Evolutionary conservation across 2,113 vertebrate genomes (phyloP).

Genomic region (Sterna hirundo): DNA sequence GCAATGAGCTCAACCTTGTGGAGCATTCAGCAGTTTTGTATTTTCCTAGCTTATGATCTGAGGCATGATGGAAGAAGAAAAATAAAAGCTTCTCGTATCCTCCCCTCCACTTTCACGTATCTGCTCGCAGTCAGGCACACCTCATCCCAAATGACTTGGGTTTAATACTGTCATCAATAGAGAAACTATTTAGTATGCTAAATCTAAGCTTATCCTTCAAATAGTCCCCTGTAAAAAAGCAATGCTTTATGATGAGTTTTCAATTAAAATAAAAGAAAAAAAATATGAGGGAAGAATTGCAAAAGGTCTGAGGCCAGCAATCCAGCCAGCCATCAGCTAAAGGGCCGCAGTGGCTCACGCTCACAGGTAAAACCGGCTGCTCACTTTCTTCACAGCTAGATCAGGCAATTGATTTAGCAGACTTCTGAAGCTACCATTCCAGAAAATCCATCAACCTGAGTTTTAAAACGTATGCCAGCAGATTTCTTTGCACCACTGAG

Average conservation of each 20-base stretch:
- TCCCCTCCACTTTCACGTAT: accelerated
- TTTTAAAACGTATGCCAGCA: not conserved
- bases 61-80: not conserved
- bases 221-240: not conserved
- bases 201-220: not conserved
- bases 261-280: not conserved
- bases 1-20: not conserved
- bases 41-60: not conserved
- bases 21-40: not conserved
- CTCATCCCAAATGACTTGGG: not conserved
- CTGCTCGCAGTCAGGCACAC: not conserved
- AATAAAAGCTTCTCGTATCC: not conserved
- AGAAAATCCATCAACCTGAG: not conserved
- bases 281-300: not conserved
- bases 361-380: not conserved
- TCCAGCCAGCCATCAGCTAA: not conserved
- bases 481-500: not conserved
- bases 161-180: not conserved
- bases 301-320: not conserved
- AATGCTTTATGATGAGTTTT: not conserved
- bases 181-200: not conserved
- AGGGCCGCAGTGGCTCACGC: not conserved
- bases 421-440: not conserved
- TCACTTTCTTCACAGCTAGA: not conserved
- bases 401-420: not conserved